Evolutionary conservation across 1,140 invertebrate genomes (phyloP).

Genomic region (Polyergus mexicanus): DNA sequence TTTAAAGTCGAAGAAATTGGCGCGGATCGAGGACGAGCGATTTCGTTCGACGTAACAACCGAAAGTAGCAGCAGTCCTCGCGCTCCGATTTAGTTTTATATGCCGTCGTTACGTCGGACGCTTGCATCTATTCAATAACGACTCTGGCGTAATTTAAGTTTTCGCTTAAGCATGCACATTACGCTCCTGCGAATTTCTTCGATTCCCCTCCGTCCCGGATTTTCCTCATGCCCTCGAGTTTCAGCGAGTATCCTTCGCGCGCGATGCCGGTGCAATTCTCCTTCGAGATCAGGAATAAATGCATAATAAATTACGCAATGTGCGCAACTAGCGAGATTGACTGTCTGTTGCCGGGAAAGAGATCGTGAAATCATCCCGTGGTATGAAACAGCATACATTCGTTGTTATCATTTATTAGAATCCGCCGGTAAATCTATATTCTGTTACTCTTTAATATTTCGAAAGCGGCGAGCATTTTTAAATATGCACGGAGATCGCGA

Average conservation of each 20-base stretch:
- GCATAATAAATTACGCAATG: slow-evolving; percentile 44
- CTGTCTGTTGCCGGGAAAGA: slow-evolving; percentile 21
- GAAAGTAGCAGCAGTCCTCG: slow-evolving; percentile 31
- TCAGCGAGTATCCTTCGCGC: not conserved
- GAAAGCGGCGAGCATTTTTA: not conserved
- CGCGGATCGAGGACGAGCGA: slow-evolving; percentile 51
- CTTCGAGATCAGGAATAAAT: slow-evolving; percentile 41
- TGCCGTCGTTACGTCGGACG: slow-evolving; percentile 33
- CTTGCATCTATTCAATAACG: slow-evolving; percentile 58
- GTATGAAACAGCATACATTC: not conserved
- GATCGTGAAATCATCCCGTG: slow-evolving; percentile 13
- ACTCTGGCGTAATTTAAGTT: slow-evolving; percentile 53
- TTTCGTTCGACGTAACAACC: slow-evolving; percentile 39
- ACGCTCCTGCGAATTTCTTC: slow-evolving; percentile 25
- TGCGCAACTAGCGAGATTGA: slow-evolving; percentile 49
- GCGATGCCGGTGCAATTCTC: slow-evolving; percentile 5
- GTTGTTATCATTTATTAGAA: slow-evolving; percentile 21
- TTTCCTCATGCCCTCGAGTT: slow-evolving; percentile 36
- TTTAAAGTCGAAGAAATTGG: slow-evolving; percentile 63
- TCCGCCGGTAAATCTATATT: slow-evolving; percentile 9
- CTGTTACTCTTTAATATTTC: slow-evolving; percentile 1
- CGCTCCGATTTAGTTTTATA: slow-evolving; percentile 44
- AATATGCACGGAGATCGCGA: not conserved
- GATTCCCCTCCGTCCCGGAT: slow-evolving; percentile 6
- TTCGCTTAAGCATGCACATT: slow-evolving; percentile 49